Evolutionary conservation across 2,113 vertebrate species (phyloP).

Genomic region (Macroglossus sobrinus): DNA sequence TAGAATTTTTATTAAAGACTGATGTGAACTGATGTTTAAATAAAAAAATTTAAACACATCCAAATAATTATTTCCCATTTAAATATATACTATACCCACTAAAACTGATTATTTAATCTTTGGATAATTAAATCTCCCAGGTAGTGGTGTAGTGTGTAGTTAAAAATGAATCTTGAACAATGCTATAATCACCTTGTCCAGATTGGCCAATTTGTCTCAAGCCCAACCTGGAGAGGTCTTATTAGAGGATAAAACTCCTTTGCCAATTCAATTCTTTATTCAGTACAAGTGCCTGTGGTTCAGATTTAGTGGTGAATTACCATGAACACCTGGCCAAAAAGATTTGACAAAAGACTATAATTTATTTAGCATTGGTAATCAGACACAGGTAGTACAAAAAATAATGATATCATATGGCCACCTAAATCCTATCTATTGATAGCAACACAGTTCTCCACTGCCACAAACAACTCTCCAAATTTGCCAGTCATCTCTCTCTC

Average conservation of each 20-base stretch:
- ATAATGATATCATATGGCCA: not conserved
- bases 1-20: slow-evolving; percentile 18
- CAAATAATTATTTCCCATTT: slow-evolving; percentile 23
- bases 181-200: slow-evolving; percentile 21
- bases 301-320: slow-evolving; percentile 42
- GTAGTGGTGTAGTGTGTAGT: not conserved
- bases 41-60: not conserved
- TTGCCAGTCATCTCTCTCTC: not conserved
- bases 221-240: not conserved
- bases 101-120: slow-evolving; percentile 25
- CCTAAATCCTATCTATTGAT: not conserved
- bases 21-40: slow-evolving; percentile 2
- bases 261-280: slow-evolving; percentile 26
- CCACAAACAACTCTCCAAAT: not conserved
- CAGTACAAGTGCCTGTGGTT: not conserved
- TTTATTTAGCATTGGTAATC: not conserved
- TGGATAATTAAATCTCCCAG: slow-evolving; percentile 28
- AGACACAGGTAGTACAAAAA: not conserved
- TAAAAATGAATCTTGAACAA: slow-evolving; percentile 38
- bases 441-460: not conserved
- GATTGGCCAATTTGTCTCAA: slow-evolving; percentile 26
- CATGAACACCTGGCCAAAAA: slow-evolving; percentile 29
- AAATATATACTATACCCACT: not conserved
- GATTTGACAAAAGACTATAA: slow-evolving; percentile 12
- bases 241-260: slow-evolving; percentile 20